phyloP scores from a whole-genome alignment of 2,113 vertebrate genomes.

The Ciconia stormi region DNA sequence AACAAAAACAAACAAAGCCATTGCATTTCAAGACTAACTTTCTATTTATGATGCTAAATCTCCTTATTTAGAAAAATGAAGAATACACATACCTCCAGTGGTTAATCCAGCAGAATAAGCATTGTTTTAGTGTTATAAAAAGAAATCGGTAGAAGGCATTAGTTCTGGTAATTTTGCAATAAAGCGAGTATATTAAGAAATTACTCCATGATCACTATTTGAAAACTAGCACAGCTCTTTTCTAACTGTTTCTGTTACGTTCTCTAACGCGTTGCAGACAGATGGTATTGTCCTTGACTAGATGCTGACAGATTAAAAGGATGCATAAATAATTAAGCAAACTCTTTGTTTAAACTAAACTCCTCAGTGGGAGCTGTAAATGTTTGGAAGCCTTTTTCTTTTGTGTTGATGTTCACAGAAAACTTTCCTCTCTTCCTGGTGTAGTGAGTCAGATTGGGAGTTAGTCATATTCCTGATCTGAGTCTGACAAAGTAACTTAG shows the following conservation, averaged over 20 bases:
- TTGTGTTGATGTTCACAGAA: not conserved
- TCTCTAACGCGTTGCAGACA: not conserved
- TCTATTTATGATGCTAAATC: conserved; percentile 3
- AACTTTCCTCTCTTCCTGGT: not conserved
- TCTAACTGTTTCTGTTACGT: not conserved
- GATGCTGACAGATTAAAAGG: not conserved
- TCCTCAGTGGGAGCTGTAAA: not conserved
- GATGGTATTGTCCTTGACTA: not conserved
- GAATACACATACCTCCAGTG: conserved; percentile 69
- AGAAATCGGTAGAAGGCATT: conserved; percentile 70
- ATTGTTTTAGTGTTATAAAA: conserved; percentile 71
- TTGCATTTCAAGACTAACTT: not conserved
- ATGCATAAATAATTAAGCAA: conserved; percentile 11
- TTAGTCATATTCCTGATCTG: not conserved
- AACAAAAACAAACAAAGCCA: conserved; percentile 7
- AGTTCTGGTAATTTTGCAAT: conserved; percentile 61
- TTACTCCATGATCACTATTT: not conserved
- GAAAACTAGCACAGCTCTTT: not conserved
- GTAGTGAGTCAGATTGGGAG: not conserved
- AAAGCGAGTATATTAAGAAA: not conserved
- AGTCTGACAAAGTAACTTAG: not conserved
- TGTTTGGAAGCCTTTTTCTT: not conserved
- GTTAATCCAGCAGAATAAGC: conserved; percentile 70
- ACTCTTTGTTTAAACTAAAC: not conserved
- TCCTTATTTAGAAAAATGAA: conserved; percentile 54